Percentiles rank a stretch among this genome's conserved stretches.
Evolutionary conservation across 2,797 vertebrate genomes (phyloP).

Genomic region (Podargus strigoides): DNA sequence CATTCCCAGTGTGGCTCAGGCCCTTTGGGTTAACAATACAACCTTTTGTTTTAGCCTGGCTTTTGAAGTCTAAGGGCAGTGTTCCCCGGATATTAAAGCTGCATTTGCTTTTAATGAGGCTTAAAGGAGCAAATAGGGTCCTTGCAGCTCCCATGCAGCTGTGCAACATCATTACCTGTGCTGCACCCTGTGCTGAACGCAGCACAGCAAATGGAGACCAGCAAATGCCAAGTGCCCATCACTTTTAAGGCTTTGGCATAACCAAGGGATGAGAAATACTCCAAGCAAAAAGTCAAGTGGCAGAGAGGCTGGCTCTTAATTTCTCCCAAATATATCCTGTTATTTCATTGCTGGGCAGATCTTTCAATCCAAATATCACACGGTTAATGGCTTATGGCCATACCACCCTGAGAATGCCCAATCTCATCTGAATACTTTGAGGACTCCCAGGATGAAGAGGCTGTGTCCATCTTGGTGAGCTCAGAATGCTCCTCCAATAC

Average conservation of each 20-base stretch:
- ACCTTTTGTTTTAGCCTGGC: background rate
- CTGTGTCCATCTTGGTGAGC: background rate
- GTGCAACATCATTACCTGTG: background rate
- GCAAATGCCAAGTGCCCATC: accelerated
- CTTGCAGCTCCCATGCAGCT: background rate
- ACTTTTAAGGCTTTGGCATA: background rate
- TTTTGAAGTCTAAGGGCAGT: background rate
- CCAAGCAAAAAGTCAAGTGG: background rate
- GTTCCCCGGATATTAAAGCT: background rate
- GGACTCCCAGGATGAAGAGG: background rate
- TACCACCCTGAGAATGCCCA: no score
- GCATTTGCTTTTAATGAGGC: background rate
- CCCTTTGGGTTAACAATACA: background rate
- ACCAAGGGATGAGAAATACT: background rate
- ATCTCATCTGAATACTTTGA: no score
- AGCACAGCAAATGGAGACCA: no score
- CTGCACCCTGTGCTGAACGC: background rate
- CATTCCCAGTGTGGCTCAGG: background rate
- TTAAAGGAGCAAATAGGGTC: background rate
- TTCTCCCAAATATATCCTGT: background rate
- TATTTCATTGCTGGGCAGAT: background rate
- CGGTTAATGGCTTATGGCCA: no score
- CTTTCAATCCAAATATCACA: background rate
- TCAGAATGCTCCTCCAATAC: accelerated
- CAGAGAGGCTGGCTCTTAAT: background rate